Evolutionary conservation across 2,797 vertebrate species (phyloP).

Genomic region (Hapalemur alaotrensis): DNA sequence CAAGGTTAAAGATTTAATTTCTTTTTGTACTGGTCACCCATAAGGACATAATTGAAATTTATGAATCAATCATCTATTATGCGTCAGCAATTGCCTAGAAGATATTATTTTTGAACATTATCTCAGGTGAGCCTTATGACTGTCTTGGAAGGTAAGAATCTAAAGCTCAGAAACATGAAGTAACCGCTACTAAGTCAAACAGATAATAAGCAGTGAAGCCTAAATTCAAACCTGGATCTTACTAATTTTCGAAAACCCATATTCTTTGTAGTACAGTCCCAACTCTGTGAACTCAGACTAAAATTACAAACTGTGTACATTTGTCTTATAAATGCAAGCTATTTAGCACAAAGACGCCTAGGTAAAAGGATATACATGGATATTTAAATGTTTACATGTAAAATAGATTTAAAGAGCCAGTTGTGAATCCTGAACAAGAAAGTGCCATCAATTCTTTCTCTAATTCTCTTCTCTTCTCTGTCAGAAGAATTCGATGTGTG

Average conservation of each 20-base stretch:
- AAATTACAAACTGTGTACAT: not conserved
- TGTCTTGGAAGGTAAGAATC: not conserved
- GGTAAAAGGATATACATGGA: not conserved
- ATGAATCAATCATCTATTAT: not conserved
- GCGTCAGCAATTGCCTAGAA: not conserved
- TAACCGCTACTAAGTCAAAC: not conserved
- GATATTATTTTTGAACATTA: not conserved
- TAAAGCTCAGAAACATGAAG: not conserved
- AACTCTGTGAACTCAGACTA: not conserved
- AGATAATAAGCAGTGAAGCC: not conserved
- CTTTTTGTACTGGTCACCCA: not conserved
- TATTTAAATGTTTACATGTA: not conserved
- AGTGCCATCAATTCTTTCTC: not conserved
- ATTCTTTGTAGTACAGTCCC: not conserved
- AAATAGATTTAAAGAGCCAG: not conserved
- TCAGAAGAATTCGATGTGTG: not conserved
- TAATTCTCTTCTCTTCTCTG: not conserved
- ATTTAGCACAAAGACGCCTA: not conserved
- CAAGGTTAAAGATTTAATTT: constrained; percentile 11
- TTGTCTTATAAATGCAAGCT: not conserved
- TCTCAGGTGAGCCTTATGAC: not conserved
- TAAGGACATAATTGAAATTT: not conserved
- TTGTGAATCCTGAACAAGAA: not conserved
- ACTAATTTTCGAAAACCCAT: not conserved
- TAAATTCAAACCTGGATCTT: not conserved